Percentiles rank a stretch among this genome's conserved stretches.
These are phyloP conservation scores for Bombus affinis DNA, from an alignment of 1,140 invertebrate genomes.

Conservation along the genomic window DNA sequence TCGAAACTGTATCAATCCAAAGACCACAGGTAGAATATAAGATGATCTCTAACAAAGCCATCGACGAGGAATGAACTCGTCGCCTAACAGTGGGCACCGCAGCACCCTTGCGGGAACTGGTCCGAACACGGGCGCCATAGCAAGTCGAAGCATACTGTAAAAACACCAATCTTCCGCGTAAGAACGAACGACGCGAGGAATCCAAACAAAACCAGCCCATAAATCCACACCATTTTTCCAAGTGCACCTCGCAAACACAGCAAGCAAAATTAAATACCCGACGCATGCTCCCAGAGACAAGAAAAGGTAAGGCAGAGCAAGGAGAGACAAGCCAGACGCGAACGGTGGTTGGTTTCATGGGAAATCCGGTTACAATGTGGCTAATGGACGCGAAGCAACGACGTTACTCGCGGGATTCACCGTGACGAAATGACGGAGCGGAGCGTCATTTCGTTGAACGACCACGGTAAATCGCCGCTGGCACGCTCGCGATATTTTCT, in stretches of 20 bases:
- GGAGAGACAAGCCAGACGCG: neutral
- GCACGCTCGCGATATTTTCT: neutral
- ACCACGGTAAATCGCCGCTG: conserved; percentile 10
- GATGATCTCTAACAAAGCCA: neutral
- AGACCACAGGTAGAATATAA: neutral
- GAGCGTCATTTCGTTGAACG: conserved; percentile 33
- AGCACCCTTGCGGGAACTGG: neutral
- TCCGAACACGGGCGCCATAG: neutral
- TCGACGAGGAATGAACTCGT: neutral
- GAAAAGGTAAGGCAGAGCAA: neutral
- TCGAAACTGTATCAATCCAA: neutral
- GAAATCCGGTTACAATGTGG: conserved; percentile 31
- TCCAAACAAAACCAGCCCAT: neutral
- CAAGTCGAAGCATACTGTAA: neutral
- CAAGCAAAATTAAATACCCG: conserved; percentile 50
- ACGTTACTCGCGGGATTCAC: conserved; percentile 12
- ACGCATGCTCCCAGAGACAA: neutral
- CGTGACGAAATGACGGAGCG: conserved; percentile 43
- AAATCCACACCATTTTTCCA: conserved; percentile 13
- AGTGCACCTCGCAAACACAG: neutral
- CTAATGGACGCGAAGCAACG: conserved; percentile 7
- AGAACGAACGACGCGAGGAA: neutral
- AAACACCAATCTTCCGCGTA: neutral
- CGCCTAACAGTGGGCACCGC: neutral
- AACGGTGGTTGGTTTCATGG: conserved; percentile 16